Base-by-base conservation (phyloP, 2,888 invertebrate genomes). In the Agrotis puta region DNA sequence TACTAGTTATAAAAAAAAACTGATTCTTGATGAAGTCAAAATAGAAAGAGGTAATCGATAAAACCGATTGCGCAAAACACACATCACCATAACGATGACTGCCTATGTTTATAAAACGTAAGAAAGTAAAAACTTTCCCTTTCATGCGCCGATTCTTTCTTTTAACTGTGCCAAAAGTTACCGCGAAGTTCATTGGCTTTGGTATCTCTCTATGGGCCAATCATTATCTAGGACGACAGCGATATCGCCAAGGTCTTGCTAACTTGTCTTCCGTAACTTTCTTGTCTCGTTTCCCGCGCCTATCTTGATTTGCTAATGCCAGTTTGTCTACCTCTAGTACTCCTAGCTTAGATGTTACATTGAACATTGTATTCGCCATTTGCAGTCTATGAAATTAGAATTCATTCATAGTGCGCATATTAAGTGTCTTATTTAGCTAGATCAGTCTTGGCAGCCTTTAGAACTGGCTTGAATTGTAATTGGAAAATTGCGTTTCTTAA, bases 161-260 rank as follows among this genome's bases (percentile, higher is more conserved):
- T 50, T 66, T 54, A 77, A 70, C 56, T 66, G 67, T 74, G 77
- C 77, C 83, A 77, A 80, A n/a, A 79, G 59, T 81, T 64, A 83
- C 77, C 64, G 47, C 53, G 39, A 77, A 81, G 83, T 85, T 84
- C 83, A 83, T 71, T 84, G 81, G 70, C 83, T 70, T 61, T 77
- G 75, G 69, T 84, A 81, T 81, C 81, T 76, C 59, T 73, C 70
- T 64, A 56, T 85, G 65, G 73, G 85, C 73, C 75, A 54, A 70
- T 57, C 59, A 71, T 56, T 71, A 83, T 85, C 69, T 85, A 63
- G 85, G 85, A 77, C 81, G 64, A 43, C 18, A 61, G 59, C 74
- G 73, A 82, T 80, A 83, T 77, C 73, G 51, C 58, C 83, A 83
- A 83, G 83, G 85, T 70, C 78, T 66, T 71, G 22, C 48, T 50